Evolutionary conservation across 2,113 vertebrate species (phyloP), one percentile per base, ranked within the genome.

Genomic region (Rafetus swinhoei): DNA sequence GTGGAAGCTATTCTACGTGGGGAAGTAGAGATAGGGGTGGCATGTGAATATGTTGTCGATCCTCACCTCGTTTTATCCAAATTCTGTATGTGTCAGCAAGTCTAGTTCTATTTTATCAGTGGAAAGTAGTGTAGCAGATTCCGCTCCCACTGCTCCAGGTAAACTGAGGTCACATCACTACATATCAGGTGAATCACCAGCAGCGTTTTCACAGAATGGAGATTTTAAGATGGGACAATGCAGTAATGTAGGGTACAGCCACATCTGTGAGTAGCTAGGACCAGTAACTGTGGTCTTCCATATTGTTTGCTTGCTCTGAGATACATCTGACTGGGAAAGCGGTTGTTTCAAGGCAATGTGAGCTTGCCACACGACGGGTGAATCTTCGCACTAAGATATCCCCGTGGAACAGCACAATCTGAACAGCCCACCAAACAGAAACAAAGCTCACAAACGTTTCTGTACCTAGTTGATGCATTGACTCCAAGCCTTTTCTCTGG

Each of bases 11-110:
- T 19, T 21, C 76, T 35, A 56, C 14, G 12, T 10, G 88, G 83
- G 94, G 21, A 81, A 88, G 55, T 0, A 2, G 18, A 45, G 87
- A 32, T 18, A 79, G 32, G 50, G 60, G 21, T 16, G 77, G 45
- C 1, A 1, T 0, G 25, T 9, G 21, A 27, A 35, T 72, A 16
- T 16, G 18, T 9, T 50, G 0, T 45, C n/a, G 13, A 21, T 15
- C 83, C 59, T 39, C 81, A 82, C 39, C 6, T 79, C 54, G 0
- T 80, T 84, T 62, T 54, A 89, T n/a, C 13, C 4, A 62, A 50
- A 2, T 11, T 39, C 72, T 45, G 5, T 9, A 7, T 29, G 86
- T 82, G 84, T 77, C 45, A 62, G 27, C 0, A 19, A 12, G 22
- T 74, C n/a, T 13, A 45, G 35, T 32, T 3, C 21, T 59, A 1